Percentiles rank a stretch among this genome's conserved stretches.
Evolutionary conservation across 2,888 invertebrate genomes (phyloP).

Genomic region (Lucinisca nassula): DNA sequence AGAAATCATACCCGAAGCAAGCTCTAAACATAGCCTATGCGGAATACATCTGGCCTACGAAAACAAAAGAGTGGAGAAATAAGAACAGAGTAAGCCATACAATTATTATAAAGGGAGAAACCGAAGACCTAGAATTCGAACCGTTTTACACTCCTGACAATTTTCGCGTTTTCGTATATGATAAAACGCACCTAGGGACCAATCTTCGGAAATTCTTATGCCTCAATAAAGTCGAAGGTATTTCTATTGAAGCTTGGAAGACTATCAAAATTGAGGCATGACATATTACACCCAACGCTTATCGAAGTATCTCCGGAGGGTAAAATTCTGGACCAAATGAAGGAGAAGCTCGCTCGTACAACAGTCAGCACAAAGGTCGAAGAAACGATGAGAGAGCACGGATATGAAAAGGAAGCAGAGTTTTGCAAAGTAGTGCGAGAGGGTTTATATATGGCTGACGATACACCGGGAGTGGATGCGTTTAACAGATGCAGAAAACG

Average conservation of each 20-base stretch:
- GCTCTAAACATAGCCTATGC: neutral
- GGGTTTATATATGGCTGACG: slow-evolving; percentile 27
- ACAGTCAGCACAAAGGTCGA: slow-evolving; percentile 15
- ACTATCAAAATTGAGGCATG: neutral
- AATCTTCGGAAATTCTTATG: slow-evolving; percentile 22
- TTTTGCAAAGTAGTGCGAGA: slow-evolving; percentile 27
- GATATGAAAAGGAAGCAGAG: slow-evolving; percentile 9
- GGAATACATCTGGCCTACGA: neutral
- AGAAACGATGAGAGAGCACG: slow-evolving; percentile 2
- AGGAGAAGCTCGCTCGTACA: slow-evolving; percentile 8
- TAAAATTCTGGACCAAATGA: slow-evolving; percentile 35
- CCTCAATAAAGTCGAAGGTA: neutral
- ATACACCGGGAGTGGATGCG: slow-evolving; percentile 22
- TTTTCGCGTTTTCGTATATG: slow-evolving; percentile 18
- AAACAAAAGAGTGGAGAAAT: neutral
- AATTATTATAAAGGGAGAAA: neutral
- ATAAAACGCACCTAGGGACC: slow-evolving; percentile 40
- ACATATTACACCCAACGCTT: neutral
- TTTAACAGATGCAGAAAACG: slow-evolving; percentile 8
- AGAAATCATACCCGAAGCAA: neutral
- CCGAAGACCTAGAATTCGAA: neutral
- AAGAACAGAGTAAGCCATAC: neutral
- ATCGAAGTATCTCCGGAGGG: slow-evolving; percentile 31
- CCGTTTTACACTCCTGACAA: slow-evolving; percentile 36
- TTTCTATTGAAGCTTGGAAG: neutral